Evolutionary conservation across 64 coral and sea anemone genomes (phyloP).

Genomic region (Montipora cactus): DNA sequence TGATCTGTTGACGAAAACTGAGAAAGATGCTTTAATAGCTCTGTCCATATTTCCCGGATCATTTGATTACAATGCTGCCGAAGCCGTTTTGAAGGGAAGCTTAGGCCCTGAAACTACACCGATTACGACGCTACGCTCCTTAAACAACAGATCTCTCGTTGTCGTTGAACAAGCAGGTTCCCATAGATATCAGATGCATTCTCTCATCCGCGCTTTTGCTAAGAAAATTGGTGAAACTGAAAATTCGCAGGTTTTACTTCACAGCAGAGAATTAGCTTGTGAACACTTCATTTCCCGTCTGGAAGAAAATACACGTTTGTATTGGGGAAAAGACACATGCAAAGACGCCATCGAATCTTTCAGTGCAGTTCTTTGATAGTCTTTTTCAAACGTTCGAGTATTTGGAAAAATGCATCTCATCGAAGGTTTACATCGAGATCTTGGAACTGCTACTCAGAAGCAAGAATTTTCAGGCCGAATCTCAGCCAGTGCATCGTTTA

Average conservation of each 20-base stretch:
- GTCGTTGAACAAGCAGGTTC: neutral
- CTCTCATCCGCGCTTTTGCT: constrained; percentile 49
- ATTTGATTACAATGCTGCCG: constrained; percentile 47
- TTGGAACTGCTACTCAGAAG: too few species aligned
- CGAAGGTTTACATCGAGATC: too few species aligned
- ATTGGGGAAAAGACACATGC: constrained; percentile 58
- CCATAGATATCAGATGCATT: constrained; percentile 50
- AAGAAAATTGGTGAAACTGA: neutral
- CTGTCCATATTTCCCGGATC: constrained; percentile 57
- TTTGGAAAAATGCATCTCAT: too few species aligned
- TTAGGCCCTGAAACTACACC: neutral
- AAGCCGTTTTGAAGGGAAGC: neutral
- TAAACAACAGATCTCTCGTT: constrained; percentile 47
- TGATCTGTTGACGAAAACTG: neutral
- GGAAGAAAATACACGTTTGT: neutral
- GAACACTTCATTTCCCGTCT: constrained; percentile 22
- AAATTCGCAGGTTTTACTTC: neutral
- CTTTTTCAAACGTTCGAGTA: too few species aligned
- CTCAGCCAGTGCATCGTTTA: too few species aligned
- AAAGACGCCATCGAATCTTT: constrained; percentile 29
- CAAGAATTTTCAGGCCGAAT: too few species aligned
- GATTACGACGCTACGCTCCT: neutral
- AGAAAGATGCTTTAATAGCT: constrained; percentile 16
- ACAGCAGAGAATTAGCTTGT: neutral
- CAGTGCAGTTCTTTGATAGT: too few species aligned